Evolutionary conservation across 1,140 invertebrate species (phyloP), one percentile per base, ranked within the genome.

Genomic region (Macrocentrus cingulum): DNA sequence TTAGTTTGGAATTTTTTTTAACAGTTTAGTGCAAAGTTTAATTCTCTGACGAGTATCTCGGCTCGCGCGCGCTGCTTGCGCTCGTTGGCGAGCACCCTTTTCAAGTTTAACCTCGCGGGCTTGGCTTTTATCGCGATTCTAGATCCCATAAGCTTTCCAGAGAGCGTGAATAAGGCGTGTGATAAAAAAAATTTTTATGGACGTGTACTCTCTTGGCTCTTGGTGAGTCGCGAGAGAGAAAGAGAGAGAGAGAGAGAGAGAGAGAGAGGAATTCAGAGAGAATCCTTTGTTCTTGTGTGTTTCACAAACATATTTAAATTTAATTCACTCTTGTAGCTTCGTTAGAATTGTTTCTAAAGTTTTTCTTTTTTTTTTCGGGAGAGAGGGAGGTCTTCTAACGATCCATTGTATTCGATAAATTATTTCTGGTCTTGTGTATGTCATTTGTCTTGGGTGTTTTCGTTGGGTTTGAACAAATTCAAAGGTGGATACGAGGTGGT

Each of bases 151-250:
- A 52, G 50, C 50, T 52, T 52, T 22, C 16, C 36, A 23, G 16
- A 22, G 19, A 42, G 36, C 36, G 37, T 41, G 50, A 52, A 52
- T 41, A 52, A 52, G 50, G 19, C 20, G 50, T 39, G 37, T 52
- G 36, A 52, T 52, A 52, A 52, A 52, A 50, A 50, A 39, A 25
- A 52, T 5, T 41, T n/a, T 52, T 52, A 52, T 52, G 20, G 22
- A 39, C 29, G 37, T 41, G 22, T 52, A 19, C 11, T n/a, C n/a
- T n/a, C n/a, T n/a, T n/a, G n/a, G n/a, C n/a, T n/a, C n/a, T n/a
- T n/a, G n/a, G n/a, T n/a, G n/a, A n/a, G n/a, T n/a, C n/a, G n/a
- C n/a, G n/a, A n/a, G n/a, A n/a, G n/a, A n/a, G n/a, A n/a, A n/a
- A n/a, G n/a, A n/a, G n/a, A n/a, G n/a, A n/a, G n/a, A n/a, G n/a